Conservation (phyloP, 2,113 vertebrate genomes). For the Myiozetetes cayanensis region DNA sequence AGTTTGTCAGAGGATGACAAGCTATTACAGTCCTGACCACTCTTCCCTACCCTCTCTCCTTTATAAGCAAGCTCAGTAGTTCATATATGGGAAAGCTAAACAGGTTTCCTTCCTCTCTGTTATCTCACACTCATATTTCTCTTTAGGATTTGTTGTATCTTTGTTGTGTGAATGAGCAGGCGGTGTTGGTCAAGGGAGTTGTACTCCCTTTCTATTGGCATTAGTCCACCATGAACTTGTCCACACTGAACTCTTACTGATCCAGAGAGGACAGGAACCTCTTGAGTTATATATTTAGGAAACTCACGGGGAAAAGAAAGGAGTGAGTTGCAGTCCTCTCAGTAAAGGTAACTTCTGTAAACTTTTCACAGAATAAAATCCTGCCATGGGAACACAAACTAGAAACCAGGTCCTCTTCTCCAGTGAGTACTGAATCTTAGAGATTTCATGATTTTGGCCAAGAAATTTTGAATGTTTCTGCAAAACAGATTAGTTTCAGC, state of each 20-base stretch:
- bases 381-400: background rate
- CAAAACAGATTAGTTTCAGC: background rate
- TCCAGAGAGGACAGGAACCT: background rate
- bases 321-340: background rate
- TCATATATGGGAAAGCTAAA: background rate
- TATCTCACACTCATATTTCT: background rate
- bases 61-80: background rate
- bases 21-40: background rate
- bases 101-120: background rate
- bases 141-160: background rate
- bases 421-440: background rate
- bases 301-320: background rate
- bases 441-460: background rate
- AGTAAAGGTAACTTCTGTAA: background rate
- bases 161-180: background rate
- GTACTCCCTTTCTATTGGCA: background rate
- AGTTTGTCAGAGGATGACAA: background rate
- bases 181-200: background rate
- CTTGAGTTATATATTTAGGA: background rate
- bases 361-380: background rate
- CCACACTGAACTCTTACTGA: background rate
- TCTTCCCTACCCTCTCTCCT: background rate
- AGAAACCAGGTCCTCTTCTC: background rate
- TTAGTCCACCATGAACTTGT: background rate
- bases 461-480: background rate